Base-by-base conservation (phyloP, 2,797 vertebrate genomes). In the Acanthurus lineatus region DNA sequence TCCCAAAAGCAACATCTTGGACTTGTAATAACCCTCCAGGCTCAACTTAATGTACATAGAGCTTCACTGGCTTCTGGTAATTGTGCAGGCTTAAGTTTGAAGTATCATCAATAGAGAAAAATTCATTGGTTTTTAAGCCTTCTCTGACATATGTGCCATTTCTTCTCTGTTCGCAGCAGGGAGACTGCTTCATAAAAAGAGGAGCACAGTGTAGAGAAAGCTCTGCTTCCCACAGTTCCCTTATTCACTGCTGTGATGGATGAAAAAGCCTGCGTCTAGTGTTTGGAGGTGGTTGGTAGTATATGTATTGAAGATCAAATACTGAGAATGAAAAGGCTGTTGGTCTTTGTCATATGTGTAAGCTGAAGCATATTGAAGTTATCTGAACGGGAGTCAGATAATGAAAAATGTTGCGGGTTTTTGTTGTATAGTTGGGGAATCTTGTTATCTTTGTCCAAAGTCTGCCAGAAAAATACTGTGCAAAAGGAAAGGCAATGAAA, bases 121-220 rank as follows among this genome's bases (percentile, higher is more conserved):
- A 44, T 38, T 6, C 48, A 71, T 69, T 57, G 14, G 66, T 78
- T 76, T 40, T 57, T 65, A 54, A 65, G 32, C 10, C 7, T 48
- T 57, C 61, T 67, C 69, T 72, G 44, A 75, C 48, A 61, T 76
- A 32, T 66, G 16, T 44, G 64, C 32, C 71, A 54, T 77, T 47
- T 69, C 52, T 45, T 48, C 60, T 69, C 19, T 6, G 2, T 66
- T 84, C 3, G 0, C 70, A 67, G 76, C 71, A 69, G 57, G 78
- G 45, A 69, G 44, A 56, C 40, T 10, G 42, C 71, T 69, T 69
- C 4, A 9, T 75, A 35, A 2, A 48, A 40, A 45, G 19, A 19
- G 1, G 42, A 57, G 51, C n/a, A 52, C 4, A 38, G 49, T 49
- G 53, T 40, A 57, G 3, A 69, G 2, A 68, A 44, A 76, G 45